phyloP scores from a whole-genome alignment of 2,888 invertebrate genomes.

The Pollenia griseotomentosa region DNA sequence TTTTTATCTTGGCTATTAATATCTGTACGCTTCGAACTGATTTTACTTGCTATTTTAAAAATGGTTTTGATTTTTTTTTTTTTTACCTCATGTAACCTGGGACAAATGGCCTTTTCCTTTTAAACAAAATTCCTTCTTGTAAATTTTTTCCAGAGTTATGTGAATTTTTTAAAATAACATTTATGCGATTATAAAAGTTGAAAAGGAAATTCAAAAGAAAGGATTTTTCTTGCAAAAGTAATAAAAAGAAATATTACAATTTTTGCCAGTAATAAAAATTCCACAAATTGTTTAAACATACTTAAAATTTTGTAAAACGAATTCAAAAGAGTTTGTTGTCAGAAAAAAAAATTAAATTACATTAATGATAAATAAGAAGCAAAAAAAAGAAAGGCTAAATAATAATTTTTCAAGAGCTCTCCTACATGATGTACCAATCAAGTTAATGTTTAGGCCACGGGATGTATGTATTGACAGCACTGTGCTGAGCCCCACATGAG shows the following conservation, averaged over 20 bases:
- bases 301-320: too few relatives aligned
- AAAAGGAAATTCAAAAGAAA: constrained; percentile 13
- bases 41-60: too few relatives aligned
- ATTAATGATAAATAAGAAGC: not conserved
- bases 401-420: too few relatives aligned
- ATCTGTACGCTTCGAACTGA: too few relatives aligned
- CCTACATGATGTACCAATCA: too few relatives aligned
- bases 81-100: too few relatives aligned
- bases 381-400: too few relatives aligned
- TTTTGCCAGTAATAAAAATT: constrained; percentile 51
- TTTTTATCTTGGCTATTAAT: too few relatives aligned
- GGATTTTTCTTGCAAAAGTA: constrained; percentile 2
- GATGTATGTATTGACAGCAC: too few relatives aligned
- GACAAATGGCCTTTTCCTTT: not conserved
- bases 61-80: too few relatives aligned
- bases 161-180: constrained; percentile 36
- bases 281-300: constrained; percentile 33
- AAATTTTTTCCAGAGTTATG: not conserved
- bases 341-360: not conserved
- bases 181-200: constrained; percentile 32
- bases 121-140: not conserved
- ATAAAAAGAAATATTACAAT: constrained; percentile 22
- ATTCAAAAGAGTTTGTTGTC: not conserved
- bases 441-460: too few relatives aligned
- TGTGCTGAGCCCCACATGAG: too few relatives aligned